Conservation (phyloP, 2,797 vertebrate species). For the Hemibagrus guttatus region DNA sequence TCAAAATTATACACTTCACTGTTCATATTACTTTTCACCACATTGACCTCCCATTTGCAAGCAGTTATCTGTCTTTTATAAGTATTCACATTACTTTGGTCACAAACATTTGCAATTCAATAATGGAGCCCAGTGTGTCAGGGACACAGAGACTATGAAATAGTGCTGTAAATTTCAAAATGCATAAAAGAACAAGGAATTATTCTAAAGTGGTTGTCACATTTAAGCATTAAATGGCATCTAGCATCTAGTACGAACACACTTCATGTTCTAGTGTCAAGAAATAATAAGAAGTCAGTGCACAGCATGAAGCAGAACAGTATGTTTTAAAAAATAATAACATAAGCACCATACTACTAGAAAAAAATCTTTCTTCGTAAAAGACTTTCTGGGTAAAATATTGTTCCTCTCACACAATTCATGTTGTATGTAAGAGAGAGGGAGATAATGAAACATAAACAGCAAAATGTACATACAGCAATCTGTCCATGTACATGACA, state of each 20-base stretch:
- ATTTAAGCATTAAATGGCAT: neutral
- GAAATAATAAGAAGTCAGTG: neutral
- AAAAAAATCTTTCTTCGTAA: too few species aligned
- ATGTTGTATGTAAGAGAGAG: neutral
- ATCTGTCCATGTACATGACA: neutral
- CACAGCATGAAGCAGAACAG: neutral
- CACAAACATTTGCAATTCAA: neutral
- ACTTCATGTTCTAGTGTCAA: neutral
- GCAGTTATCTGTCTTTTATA: slow-evolving; percentile 22
- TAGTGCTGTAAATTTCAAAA: slow-evolving; percentile 4
- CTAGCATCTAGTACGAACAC: neutral
- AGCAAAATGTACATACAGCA: neutral
- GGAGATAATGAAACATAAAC: neutral
- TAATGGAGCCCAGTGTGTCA: neutral
- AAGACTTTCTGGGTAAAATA: neutral
- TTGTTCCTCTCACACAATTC: neutral
- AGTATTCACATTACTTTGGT: neutral
- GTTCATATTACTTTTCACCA: slow-evolving; percentile 14
- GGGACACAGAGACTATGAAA: neutral
- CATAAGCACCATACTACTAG: neutral
- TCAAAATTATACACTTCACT: slow-evolving; percentile 5
- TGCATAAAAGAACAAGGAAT: slow-evolving; percentile 1
- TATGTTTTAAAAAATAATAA: neutral
- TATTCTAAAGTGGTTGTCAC: slow-evolving; percentile 8
- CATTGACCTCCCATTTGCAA: neutral